A percentile compares a stretch with the other conserved stretches of the same genome.
phyloP scores from a whole-genome alignment of 2,888 invertebrate genomes.

The Lissocephala sabroskyi region DNA sequence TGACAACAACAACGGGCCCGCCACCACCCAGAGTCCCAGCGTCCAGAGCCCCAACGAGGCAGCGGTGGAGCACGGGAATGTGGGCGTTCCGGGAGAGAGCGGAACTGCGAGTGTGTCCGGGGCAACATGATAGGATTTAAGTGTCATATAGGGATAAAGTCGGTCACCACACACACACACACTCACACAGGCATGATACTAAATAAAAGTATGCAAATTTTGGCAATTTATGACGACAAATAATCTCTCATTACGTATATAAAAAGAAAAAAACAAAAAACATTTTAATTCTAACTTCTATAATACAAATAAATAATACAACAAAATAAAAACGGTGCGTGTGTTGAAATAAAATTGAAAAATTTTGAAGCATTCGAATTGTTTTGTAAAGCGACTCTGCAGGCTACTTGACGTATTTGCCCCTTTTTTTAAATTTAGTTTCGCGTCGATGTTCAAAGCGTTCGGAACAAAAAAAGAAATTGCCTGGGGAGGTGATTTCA shows the following conservation, averaged over 20 bases:
- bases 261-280: too few species aligned
- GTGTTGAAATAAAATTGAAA: too few species aligned
- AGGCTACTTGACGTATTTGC: constrained; percentile 38
- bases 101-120: constrained; percentile 12
- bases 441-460: constrained; percentile 55
- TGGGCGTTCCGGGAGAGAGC: constrained; percentile 31
- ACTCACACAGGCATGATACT: not conserved
- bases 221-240: too few species aligned
- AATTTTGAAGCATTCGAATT: too few species aligned
- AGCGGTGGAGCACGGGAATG: constrained; percentile 1
- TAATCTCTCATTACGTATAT: too few species aligned
- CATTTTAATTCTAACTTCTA: too few species aligned
- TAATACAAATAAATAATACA: too few species aligned
- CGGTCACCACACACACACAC: not conserved
- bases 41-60: not conserved
- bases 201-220: too few species aligned
- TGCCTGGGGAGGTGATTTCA: constrained; percentile 14
- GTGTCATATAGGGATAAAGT: not conserved
- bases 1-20: constrained; percentile 62
- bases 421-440: constrained; percentile 60
- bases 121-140: constrained; percentile 62
- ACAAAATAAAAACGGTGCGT: too few species aligned
- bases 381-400: too few species aligned
- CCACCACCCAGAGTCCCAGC: constrained; percentile 16
- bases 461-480: constrained; percentile 34